These are phyloP conservation scores for Sebastes fasciatus DNA, from an alignment of 2,113 vertebrate species.

Conservation along the genomic window DNA sequence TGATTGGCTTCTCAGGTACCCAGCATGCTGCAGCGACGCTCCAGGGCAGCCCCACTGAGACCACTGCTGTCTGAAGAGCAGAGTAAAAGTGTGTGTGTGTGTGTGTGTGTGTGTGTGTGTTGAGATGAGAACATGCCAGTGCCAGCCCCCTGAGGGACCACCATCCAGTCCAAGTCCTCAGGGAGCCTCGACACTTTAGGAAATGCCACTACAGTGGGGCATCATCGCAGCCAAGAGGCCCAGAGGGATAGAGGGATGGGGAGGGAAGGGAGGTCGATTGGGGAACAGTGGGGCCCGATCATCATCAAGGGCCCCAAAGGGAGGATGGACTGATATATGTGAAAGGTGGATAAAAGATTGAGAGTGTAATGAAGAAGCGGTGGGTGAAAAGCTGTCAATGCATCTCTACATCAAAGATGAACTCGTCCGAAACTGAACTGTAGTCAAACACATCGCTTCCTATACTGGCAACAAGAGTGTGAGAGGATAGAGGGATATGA, in stretches of 20 bases:
- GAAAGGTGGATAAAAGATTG: constrained; percentile 42
- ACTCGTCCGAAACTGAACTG: background rate
- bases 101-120: constrained; percentile 38
- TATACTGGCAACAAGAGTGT: background rate
- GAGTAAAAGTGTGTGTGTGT: constrained; percentile 37
- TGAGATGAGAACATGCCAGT: constrained; percentile 42
- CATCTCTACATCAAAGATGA: constrained; percentile 15
- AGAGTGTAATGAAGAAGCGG: constrained; percentile 39
- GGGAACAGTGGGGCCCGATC: constrained; percentile 14
- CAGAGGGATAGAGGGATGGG: constrained; percentile 27
- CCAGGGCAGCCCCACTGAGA: constrained; percentile 75
- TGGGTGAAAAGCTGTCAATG: constrained; percentile 19
- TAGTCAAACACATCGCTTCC: background rate
- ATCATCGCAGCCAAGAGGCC: constrained; percentile 42
- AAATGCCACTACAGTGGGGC: constrained; percentile 67
- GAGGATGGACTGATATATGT: constrained; percentile 39
- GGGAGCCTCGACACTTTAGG: constrained; percentile 63
- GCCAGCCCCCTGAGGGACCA: constrained; percentile 60
- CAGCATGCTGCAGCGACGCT: constrained; percentile 60
- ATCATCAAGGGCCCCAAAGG: constrained; percentile 56
- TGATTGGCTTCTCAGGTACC: constrained; percentile 76
- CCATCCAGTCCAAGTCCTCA: constrained; percentile 58
- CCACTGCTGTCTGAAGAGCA: constrained; percentile 74
- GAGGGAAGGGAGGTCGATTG: background rate
- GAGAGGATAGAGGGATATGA: background rate